Conservation (phyloP, 2,797 vertebrate species). For the Carduelis carduelis region DNA sequence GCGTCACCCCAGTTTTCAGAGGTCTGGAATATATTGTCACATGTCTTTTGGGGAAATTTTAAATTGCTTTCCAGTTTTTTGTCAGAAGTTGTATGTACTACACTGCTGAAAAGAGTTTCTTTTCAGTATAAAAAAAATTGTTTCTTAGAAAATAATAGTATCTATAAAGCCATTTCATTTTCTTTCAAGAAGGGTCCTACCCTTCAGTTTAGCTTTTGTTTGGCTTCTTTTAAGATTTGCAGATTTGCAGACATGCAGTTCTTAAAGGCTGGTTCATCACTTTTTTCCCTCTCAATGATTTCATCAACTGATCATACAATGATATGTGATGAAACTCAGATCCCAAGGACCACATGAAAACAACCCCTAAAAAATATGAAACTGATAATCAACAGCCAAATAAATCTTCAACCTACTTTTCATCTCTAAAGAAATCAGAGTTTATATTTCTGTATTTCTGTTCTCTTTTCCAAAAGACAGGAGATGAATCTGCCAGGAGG, state of each 20-base stretch:
- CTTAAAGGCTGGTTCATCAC: not conserved
- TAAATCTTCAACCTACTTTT: not conserved
- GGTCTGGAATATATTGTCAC: not conserved
- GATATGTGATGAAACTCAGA: not conserved
- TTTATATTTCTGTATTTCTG: not conserved
- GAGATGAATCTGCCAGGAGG: not conserved
- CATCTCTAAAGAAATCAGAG: not conserved
- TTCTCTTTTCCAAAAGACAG: not conserved
- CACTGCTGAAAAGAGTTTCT: not conserved
- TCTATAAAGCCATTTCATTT: conserved; percentile 3
- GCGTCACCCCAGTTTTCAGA: not conserved
- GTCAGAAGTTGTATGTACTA: not conserved
- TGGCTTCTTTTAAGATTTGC: not conserved
- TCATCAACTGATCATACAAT: not conserved
- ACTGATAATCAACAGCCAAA: not conserved
- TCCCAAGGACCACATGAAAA: not conserved
- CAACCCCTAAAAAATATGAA: not conserved
- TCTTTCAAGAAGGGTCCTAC: conserved; percentile 2
- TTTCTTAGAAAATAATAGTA: conserved; percentile 27
- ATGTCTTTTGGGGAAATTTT: not conserved
- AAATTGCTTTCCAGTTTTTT: not conserved
- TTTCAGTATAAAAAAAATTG: not conserved
- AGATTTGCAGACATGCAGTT: not conserved
- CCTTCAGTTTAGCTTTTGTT: conserved; percentile 23
- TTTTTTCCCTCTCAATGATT: not conserved